Evolutionary conservation across 2,113 vertebrate genomes (phyloP), one percentile per base, ranked within the genome.

Genomic region (Corydoras maculifer): DNA sequence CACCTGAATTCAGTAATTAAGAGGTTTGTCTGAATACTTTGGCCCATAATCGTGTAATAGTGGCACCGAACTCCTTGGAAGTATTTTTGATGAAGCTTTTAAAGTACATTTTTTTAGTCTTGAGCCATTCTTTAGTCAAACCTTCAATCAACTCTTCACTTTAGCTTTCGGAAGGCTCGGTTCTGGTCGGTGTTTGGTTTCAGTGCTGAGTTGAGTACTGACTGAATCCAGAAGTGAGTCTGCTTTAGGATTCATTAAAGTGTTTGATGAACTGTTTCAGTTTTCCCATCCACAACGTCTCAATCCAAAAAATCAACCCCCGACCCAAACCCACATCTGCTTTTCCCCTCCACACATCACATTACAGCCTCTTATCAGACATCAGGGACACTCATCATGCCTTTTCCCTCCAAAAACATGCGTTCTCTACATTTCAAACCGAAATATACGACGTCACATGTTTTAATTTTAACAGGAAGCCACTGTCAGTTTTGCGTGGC

Each of bases 371-470:
- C 65, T 73, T 66, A 60, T 66, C 57, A 30, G 57, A 73, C 71
- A 60, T 73, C 62, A 65, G 71, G 71, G 53, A 73, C 65, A 43
- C 71, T 66, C 71, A 73, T 73, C 53, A 59, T 49, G 18, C 59
- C 3, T 55, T 68, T 13, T 10, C 10, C 7, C 18, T 12, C 13
- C 8, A 4, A 43, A 43, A 5, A 5, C 35, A 43, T 48, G 32
- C 43, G 35, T 14, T 13, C 18, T 25, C 18, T 2, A 25, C 18
- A 25, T 25, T 5, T 8, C 5, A 48, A 62, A 30, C 18, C 18
- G 18, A 61, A 48, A 65, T 64, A 32, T 3, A 14, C 48, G 35
- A 15, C 69, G 62, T 63, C 59, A 25, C 18, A 12, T 65, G 30
- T 14, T 8, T 50, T 43, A 6, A n/a, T 67, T 54, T 62, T 48